Evolutionary conservation across 2,113 vertebrate genomes (phyloP).

Genomic region (Myotis yumanensis): DNA sequence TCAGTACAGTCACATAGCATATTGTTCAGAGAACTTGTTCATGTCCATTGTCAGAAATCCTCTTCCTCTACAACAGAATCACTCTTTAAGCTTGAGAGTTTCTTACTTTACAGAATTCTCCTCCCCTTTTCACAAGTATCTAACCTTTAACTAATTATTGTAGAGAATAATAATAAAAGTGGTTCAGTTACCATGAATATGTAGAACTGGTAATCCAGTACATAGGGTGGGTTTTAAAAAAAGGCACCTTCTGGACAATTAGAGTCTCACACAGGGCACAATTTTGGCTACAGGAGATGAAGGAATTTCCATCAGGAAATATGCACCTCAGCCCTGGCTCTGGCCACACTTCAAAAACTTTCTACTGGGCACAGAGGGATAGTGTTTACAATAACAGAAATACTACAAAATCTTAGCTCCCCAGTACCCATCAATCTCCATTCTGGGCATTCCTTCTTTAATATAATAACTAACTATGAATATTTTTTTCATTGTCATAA

Average conservation of each 20-base stretch:
- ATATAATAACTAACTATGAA: not conserved
- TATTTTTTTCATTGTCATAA: not conserved
- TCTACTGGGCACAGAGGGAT: not conserved
- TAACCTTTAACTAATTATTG: not conserved
- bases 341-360: not conserved
- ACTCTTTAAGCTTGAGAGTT: not conserved
- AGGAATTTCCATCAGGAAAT: not conserved
- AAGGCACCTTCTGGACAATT: not conserved
- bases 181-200: not conserved
- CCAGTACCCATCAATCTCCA: not conserved
- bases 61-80: not conserved
- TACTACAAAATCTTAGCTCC: not conserved
- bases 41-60: not conserved
- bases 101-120: not conserved
- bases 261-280: not conserved
- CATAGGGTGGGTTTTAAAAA: not conserved
- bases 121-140: not conserved
- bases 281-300: not conserved
- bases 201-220: not conserved
- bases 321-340: not conserved
- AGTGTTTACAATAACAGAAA: not conserved
- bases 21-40: not conserved
- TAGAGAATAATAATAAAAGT: not conserved
- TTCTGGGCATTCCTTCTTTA: conserved; percentile 9
- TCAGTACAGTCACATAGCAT: not conserved